Base-by-base conservation (phyloP, 2,113 vertebrate genomes). In the Hippocampus guttulatus region DNA sequence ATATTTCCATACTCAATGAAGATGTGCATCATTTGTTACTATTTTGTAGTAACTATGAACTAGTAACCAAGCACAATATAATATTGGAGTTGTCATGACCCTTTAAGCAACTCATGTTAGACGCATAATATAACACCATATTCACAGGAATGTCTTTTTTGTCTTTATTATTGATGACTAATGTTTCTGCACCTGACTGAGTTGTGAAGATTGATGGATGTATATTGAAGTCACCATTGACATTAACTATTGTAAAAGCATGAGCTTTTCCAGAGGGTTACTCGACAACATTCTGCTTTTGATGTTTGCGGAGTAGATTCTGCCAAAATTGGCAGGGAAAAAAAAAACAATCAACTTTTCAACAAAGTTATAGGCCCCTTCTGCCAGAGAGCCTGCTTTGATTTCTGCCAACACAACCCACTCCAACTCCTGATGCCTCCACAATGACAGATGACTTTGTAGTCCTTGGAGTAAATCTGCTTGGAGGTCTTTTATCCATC, bases 381-480 rank as follows among this genome's bases (percentile, higher is more conserved):
- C 49, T 72, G 51, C 67, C 27, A 65, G 49, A 30, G 51, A 51
- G 21, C 47, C 1, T 25, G 33, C 47, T 55, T 67, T 68, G n/a
- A 68, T 60, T 30, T 16, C 27, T 25, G n/a, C 7, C 49, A 57
- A 54, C 16, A n/a, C 43, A 76, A 20, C 70, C 30, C 54, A 61
- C 66, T 4, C 11, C 52, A 60, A 70, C 67, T 64, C 70, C 12
- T 75, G 73, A 73, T 75, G 64, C 52, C 67, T 58, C 61, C 70
- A 71, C 63, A 38, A 12, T 78, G 69, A 70, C 63, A 70, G 45
- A 78, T 76, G 62, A 79, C 78, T 67, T 72, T 41, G 30, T 60
- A 10, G 79, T 76, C 78, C 63, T 72, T 45, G 43, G 60, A 5
- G 79, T 79, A 79, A 77, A 85, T 86, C 66, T 70, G 25, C 72